Evolutionary conservation across 2,797 vertebrate genomes (phyloP), one percentile per base, ranked within the genome.

Genomic region (Peromyscus eremicus): DNA sequence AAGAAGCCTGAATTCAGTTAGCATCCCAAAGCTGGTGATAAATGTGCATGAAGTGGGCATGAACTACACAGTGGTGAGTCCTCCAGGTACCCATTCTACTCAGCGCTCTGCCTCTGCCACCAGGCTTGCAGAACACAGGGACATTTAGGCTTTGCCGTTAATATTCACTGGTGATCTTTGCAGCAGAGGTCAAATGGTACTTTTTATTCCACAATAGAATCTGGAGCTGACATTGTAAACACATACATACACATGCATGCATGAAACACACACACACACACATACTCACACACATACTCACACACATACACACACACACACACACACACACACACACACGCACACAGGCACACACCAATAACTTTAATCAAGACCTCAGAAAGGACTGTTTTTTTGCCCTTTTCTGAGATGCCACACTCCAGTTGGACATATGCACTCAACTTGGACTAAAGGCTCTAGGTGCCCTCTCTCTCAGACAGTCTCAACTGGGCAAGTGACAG

Each of bases 21-120:
- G 99, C 94, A 99, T 99, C 94, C 99, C 99, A 95, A 99, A 99
- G 98, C 99, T 99, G 99, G 98, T 99, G 95, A 99, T 99, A 98
- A 99, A 98, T 93, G 99, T 99, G 60, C 98, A 97, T 37, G 99
- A 99, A 96, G 98, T 99, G 32, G 98, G 98, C 87, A 98, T 98
- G 98, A 99, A 99, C 98, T 99, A 99, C 98, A 99, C 99, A 71
- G 99, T 99, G 99, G 99, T 99, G 98, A 99, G 99, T 99, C 91
- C 92, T 68, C 88, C 81, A 34, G 46, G 2, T 11, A 55, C 32
- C 12, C 17, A 2, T 8, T 91, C 11, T n/a, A 6, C 89, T 87
- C 34, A 64, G 64, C 68, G 12, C 27, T 55, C 14, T 92, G 43
- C 82, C 64, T 83, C 64, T 68, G 17, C 57, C 25, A 10, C 29